Evolutionary conservation across 2,797 vertebrate genomes (phyloP), one percentile per base, ranked within the genome.

Genomic region (Protonibea diacanthus): DNA sequence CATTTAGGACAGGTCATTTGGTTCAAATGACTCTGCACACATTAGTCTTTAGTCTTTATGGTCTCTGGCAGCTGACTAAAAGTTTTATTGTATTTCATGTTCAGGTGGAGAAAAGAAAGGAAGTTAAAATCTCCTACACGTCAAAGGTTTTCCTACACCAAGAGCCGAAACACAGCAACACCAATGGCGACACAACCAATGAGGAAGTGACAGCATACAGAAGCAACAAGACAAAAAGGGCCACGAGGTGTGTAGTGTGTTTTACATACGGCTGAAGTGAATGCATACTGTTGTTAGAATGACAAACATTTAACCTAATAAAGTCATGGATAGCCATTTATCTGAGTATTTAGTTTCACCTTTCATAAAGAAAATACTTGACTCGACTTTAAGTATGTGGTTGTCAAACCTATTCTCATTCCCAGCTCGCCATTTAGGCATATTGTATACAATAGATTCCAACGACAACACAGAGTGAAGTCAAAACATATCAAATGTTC

Each of bases 121-220:
- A 94, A 65, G 53, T 89, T 2, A 94, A 94, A 78, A 87, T 94
- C 25, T 93, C 93, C 21, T 94, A 91, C 88, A 94, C 91, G 3
- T 94, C 95, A 6, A 94, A 93, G 69, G 92, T 94, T 69, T 92
- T 95, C 69, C 86, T 95, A 33, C 89, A 92, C 6, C 91, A 95
- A 33, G 93, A 95, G 65, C 86, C 85, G 1, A 89, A 87, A 76
- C 89, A 83, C 58, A 66, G 57, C 71, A 79, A 59, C 58, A 59
- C 80, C 74, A 93, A 87, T 2, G 84, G 90, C 51, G 77, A 89
- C 6, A 17, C 68, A 6, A 67, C 80, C 68, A 74, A 27, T 3
- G 85, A 92, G 81, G 94, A 95, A 82, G 90, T 83, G 58, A 83
- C 64, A 17, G 80, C 92, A 42, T 58, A 75, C 59, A 20, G 69